Evolutionary conservation across 2,888 invertebrate species (phyloP).

Genomic region (Synanthedon andrenaeformis): DNA sequence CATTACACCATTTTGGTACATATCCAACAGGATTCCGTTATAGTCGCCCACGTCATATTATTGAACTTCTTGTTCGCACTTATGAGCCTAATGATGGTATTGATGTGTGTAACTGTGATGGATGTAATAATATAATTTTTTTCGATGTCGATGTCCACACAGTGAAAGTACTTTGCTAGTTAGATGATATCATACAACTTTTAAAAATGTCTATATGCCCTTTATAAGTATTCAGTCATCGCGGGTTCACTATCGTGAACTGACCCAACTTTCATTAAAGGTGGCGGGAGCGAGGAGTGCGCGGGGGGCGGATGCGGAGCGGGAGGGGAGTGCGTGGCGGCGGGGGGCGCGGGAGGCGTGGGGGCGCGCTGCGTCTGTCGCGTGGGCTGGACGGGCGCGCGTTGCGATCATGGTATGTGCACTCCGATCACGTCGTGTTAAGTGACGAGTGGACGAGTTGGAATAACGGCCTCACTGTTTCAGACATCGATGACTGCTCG

Average conservation of each 20-base stretch:
- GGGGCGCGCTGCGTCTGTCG: conserved; percentile 31
- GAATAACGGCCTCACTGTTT: conserved; percentile 2
- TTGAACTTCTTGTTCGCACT: too few species aligned
- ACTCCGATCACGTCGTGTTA: not conserved
- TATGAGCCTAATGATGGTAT: too few species aligned
- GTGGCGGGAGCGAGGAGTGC: conserved; percentile 6
- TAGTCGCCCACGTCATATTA: not conserved
- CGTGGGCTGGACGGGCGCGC: conserved; percentile 73
- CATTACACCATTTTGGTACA: not conserved
- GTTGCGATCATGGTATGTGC: conserved; percentile 71
- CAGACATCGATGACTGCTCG: conserved; percentile 84
- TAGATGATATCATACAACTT: too few species aligned
- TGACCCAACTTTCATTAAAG: too few species aligned
- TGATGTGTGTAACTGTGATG: too few species aligned
- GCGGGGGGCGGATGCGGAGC: conserved; percentile 7
- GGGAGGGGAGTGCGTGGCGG: conserved; percentile 11
- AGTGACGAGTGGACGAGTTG: too few species aligned
- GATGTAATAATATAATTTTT: too few species aligned
- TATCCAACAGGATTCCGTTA: not conserved
- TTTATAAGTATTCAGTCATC: too few species aligned
- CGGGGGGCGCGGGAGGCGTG: conserved; percentile 69
- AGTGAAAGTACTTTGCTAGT: too few species aligned
- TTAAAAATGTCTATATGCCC: too few species aligned
- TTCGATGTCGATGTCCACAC: too few species aligned
- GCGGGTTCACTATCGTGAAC: too few species aligned